These are phyloP conservation scores for Archocentrus centrarchus DNA, from an alignment of 2,113 vertebrate species.

Conservation along the genomic window DNA sequence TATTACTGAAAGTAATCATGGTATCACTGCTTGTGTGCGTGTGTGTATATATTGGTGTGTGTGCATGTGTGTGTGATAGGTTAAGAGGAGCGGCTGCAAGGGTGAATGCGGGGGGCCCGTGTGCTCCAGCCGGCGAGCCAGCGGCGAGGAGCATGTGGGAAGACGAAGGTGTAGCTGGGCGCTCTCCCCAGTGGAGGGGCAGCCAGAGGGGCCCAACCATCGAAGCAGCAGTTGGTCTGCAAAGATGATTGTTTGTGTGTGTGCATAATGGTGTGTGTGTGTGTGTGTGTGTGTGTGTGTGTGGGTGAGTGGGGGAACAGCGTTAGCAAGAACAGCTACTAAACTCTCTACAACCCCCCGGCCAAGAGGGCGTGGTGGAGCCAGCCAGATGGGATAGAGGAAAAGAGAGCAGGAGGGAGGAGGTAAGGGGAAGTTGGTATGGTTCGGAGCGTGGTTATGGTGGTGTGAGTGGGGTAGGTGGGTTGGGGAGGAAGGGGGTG, in stretches of 20 bases:
- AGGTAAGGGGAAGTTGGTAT: constrained; percentile 47
- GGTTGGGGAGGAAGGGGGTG: constrained; percentile 31
- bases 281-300: constrained; percentile 17
- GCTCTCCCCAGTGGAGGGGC: constrained; percentile 60
- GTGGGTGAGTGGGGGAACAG: constrained; percentile 60
- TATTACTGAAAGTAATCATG: background rate
- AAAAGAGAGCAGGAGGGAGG: constrained; percentile 31
- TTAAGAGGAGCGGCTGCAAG: constrained; percentile 32
- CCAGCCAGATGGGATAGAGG: constrained; percentile 72
- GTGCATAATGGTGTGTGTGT: constrained; percentile 13
- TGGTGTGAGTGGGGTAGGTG: constrained; percentile 11
- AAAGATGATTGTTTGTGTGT: constrained; percentile 50
- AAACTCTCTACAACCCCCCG: constrained; percentile 81
- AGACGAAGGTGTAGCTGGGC: constrained; percentile 68
- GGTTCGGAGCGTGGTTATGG: constrained; percentile 46
- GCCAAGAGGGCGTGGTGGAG: constrained; percentile 71
- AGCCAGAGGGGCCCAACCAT: constrained; percentile 67
- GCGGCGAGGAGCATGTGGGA: constrained; percentile 65
- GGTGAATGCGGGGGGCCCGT: constrained; percentile 55
- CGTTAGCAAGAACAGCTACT: constrained; percentile 74
- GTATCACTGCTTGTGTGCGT: background rate
- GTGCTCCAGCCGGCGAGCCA: constrained; percentile 68
- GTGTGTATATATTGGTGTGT: background rate
- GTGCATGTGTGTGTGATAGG: background rate
- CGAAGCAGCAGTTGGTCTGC: constrained; percentile 69